phyloP scores from a whole-genome alignment of 2,113 vertebrate genomes.

The Natator depressus region DNA sequence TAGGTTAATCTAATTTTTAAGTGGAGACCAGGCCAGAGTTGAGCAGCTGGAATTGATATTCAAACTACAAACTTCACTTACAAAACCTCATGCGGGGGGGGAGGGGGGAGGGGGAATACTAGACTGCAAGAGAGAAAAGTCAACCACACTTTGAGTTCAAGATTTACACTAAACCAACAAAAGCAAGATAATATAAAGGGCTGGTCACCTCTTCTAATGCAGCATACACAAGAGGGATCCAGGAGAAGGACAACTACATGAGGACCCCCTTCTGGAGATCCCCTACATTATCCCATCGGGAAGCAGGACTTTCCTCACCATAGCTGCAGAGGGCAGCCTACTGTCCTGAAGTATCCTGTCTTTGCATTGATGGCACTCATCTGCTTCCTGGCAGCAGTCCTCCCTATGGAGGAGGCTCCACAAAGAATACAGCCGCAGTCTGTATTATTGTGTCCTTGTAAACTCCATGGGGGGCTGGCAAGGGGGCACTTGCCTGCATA shows the following conservation, averaged over 20 bases:
- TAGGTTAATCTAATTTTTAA: not conserved
- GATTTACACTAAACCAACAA: conserved; percentile 18
- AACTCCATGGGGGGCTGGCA: not conserved
- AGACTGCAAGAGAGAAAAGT: conserved; percentile 45
- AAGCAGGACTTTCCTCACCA: not conserved
- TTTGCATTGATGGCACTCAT: not conserved
- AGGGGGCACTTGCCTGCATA: not conserved
- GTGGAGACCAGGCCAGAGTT: not conserved
- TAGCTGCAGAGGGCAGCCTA: not conserved
- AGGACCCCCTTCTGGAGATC: not conserved
- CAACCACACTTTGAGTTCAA: not conserved
- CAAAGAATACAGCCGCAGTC: not conserved
- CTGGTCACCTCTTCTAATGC: not conserved
- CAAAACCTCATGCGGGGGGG: conserved; percentile 22
- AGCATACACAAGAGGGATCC: not conserved
- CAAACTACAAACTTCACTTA: conserved; percentile 23
- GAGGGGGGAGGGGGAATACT: not conserved
- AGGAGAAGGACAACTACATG: not conserved
- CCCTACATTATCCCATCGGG: not conserved
- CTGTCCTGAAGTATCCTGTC: not conserved
- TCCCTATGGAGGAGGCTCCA: not conserved
- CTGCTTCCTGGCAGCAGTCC: not conserved
- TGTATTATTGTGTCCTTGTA: not conserved
- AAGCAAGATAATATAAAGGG: conserved; percentile 10
- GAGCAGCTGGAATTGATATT: not conserved